Percentiles rank a stretch among this genome's conserved stretches.
These are phyloP conservation scores for Apotomis turbidana DNA, from an alignment of 2,888 invertebrate species.

Conservation along the genomic window DNA sequence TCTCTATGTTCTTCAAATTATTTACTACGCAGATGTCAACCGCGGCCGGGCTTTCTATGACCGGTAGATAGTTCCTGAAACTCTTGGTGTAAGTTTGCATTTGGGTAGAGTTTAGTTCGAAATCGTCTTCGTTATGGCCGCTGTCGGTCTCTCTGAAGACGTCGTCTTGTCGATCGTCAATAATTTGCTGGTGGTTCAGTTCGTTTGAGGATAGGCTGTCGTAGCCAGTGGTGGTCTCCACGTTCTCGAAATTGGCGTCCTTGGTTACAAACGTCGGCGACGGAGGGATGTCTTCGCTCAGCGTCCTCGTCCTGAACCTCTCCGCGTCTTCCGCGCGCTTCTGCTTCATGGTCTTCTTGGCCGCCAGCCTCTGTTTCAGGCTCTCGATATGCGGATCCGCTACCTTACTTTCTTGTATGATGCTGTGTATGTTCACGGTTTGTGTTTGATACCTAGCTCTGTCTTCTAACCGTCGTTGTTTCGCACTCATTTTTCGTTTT, in stretches of 20 bases:
- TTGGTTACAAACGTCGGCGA: conserved; percentile 78
- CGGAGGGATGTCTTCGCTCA: conserved; percentile 82
- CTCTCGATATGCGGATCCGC: conserved; percentile 71
- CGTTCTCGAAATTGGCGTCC: conserved; percentile 75
- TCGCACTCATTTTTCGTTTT: conserved; percentile 82
- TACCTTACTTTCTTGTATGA: conserved; percentile 55
- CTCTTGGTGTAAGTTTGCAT: conserved; percentile 85
- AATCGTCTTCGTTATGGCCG: conserved; percentile 89
- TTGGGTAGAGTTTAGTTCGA: conserved; percentile 84
- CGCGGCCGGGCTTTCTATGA: conserved; percentile 74
- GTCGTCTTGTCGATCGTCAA: conserved; percentile 64
- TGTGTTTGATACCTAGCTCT: conserved; percentile 89
- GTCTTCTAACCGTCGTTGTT: conserved; percentile 87
- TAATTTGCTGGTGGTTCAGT: conserved; percentile 66
- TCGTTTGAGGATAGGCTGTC: conserved; percentile 79
- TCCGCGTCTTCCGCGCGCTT: conserved; percentile 87
- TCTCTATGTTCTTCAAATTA: conserved; percentile 77
- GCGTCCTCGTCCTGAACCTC: conserved; percentile 88
- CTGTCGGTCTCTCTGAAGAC: conserved; percentile 80
- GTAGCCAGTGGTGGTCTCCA: conserved; percentile 78
- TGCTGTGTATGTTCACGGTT: conserved; percentile 72
- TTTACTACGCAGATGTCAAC: conserved; percentile 77
- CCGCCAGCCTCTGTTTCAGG: conserved; percentile 69
- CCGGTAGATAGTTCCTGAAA: conserved; percentile 77
- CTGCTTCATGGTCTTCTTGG: conserved; percentile 81